Conservation (phyloP, 1,140 invertebrate genomes). For the Gryon sp. region DNA sequence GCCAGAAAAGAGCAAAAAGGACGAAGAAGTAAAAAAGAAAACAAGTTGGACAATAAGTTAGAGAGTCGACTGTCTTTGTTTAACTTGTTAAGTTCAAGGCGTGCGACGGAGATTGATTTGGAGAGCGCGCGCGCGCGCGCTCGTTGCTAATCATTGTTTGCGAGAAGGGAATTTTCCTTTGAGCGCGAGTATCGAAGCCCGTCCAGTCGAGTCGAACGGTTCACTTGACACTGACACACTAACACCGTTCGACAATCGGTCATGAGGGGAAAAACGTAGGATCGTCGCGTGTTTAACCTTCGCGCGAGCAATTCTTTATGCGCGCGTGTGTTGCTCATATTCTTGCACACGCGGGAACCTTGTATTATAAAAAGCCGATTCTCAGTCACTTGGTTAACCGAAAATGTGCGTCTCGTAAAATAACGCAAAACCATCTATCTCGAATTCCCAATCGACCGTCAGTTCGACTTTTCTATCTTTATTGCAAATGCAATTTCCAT, state of each 20-base stretch:
- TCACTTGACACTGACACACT: constrained; percentile 77
- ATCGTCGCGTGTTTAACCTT: constrained; percentile 59
- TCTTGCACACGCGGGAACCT: constrained; percentile 43
- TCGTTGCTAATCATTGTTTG: constrained; percentile 43
- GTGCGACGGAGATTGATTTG: constrained; percentile 14
- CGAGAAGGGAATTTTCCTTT: constrained; percentile 63
- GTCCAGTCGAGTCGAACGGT: constrained; percentile 61
- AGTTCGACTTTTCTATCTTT: too few relatives aligned
- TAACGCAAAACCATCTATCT: too few relatives aligned
- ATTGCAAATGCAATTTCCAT: too few relatives aligned
- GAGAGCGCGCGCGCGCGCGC: background rate
- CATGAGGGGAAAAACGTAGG: constrained; percentile 58
- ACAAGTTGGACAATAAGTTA: background rate
- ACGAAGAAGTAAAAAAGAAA: too few relatives aligned
- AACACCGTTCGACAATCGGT: constrained; percentile 70
- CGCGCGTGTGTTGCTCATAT: constrained; percentile 42
- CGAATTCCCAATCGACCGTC: too few relatives aligned
- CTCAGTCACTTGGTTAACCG: constrained; percentile 14
- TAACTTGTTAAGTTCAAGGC: constrained; percentile 19
- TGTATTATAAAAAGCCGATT: constrained; percentile 42
- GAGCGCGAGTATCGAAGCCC: constrained; percentile 65
- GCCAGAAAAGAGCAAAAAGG: too few relatives aligned
- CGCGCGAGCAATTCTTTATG: constrained; percentile 49
- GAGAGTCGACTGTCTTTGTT: background rate
- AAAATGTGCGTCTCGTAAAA: constrained; percentile 3